Evolutionary conservation across 2,888 invertebrate genomes (phyloP), one percentile per base, ranked within the genome.

Genomic region (Zele albiditarsus): DNA sequence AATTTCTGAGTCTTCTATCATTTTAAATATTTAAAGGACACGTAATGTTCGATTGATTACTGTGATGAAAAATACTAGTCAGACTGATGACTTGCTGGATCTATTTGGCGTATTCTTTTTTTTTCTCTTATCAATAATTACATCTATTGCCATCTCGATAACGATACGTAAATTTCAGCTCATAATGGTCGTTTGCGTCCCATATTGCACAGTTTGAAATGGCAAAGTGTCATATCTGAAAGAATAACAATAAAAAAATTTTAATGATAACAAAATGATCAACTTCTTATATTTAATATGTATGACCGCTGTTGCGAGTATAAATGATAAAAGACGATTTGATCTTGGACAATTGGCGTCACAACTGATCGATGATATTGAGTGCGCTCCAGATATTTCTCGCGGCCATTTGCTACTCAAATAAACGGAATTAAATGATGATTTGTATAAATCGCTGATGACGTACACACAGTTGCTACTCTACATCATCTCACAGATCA

Each of bases 151-250:
- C 0, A 14, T 25, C 8, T 12, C 12, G 46, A 25, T 27, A n/a
- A 49, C 31, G 28, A 31, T 57, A n/a, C 28, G 27, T 53, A n/a
- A 6, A 23, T 53, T n/a, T 62, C 23, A 28, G 53, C 66, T 81
- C 84, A 85, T 78, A 83, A 78, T 77, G 87, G 87, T 82, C 93
- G 90, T 85, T 93, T 93, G 73, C 92, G 91, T 16, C 93, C 93
- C 92, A 93, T 93, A 85, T 93, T 93, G 90, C 93, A 93, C 78
- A 93, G 92, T 90, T 93, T 94, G 88, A 93, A 93, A 82, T 93
- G 93, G 86, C 93, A 94, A 71, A 93, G 90, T 42, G 92, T 91
- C 92, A 93, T 92, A 88, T 92, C 93, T 93, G 90, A 70, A 91
- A 91, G 78, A 83, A 57, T 80, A 69, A 73, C 69, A 62, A n/a